Conservation (phyloP, 2,113 vertebrate species). For the Hemiscyllium ocellatum region DNA sequence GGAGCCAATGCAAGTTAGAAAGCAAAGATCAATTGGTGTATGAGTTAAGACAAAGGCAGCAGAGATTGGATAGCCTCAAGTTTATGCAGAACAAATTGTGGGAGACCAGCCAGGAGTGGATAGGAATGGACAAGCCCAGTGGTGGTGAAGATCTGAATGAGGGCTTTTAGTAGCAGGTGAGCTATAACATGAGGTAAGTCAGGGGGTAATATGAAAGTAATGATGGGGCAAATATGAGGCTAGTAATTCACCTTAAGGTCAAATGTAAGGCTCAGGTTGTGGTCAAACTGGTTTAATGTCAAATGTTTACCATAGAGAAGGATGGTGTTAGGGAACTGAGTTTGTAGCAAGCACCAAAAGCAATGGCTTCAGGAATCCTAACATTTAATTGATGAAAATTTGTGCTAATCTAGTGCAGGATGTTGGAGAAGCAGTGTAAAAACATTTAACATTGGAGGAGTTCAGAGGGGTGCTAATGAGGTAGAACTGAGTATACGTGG, state of each 20-base stretch:
- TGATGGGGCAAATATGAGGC: neutral
- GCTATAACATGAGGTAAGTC: neutral
- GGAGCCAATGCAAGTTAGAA: neutral
- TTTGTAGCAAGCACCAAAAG: neutral
- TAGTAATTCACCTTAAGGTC: neutral
- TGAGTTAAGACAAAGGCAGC: neutral
- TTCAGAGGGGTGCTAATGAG: neutral
- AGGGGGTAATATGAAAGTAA: neutral
- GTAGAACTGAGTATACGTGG: neutral
- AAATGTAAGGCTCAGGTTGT: neutral
- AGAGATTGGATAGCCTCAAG: neutral
- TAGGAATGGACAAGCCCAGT: neutral
- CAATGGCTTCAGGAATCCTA: neutral
- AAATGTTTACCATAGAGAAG: neutral
- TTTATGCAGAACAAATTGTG: neutral
- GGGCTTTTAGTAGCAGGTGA: neutral
- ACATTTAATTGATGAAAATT: neutral
- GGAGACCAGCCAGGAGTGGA: neutral
- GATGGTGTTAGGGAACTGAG: neutral
- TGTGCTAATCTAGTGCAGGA: neutral
- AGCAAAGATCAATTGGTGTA: neutral
- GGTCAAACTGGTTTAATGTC: neutral
- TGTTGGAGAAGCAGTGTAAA: neutral
- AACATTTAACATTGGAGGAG: neutral
- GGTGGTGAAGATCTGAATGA: neutral